Evolutionary conservation across 2,113 vertebrate genomes (phyloP), one percentile per base, ranked within the genome.

Genomic region (Struthidea cinerea): DNA sequence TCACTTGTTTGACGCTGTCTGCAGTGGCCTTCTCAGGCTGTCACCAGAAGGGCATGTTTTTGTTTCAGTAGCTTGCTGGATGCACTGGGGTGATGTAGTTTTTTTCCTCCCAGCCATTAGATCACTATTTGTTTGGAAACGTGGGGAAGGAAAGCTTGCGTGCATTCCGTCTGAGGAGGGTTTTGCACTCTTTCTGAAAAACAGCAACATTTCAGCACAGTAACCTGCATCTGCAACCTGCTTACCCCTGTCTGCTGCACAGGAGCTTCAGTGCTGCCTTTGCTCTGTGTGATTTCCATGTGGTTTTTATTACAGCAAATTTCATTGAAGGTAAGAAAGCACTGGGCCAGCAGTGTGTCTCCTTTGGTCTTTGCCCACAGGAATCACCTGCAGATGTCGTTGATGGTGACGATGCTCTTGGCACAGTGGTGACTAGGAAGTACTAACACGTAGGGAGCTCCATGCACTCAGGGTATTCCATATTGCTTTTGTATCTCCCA

Each of bases 71-170:
- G n/a, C n/a, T 60, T 7, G 15, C 49, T n/a, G 32, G 52, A n/a
- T 10, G 16, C 26, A 27, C 24, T 28, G 1, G 0, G n/a, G 23
- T 41, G 9, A n/a, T 11, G 21, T 1, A 1, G 3, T 0, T 46
- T 49, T 21, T 23, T 6, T 42, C 3, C 19, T 16, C 10, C 33
- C 41, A 17, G 42, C 10, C 6, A 5, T 74, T 53, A 41, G 13
- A 16, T 77, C 35, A 11, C 5, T 69, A 1, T 50, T 68, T 73
- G 22, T 33, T 69, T 24, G 28, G 16, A 50, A 75, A 52, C 0
- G 0, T 7, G 30, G 46, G 23, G 35, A 79, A 47, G 35, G 33
- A 67, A 78, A 46, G 47, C 47, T 59, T 28, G 32, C 9, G 6
- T 2, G 6, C 7, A 0, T 37, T 61, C 73, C 35, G 3, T 4